A percentile compares a stretch with the other conserved stretches of the same genome.
Evolutionary conservation across 2,797 vertebrate genomes (phyloP).

Genomic region (Centroberyx gerrardi): DNA sequence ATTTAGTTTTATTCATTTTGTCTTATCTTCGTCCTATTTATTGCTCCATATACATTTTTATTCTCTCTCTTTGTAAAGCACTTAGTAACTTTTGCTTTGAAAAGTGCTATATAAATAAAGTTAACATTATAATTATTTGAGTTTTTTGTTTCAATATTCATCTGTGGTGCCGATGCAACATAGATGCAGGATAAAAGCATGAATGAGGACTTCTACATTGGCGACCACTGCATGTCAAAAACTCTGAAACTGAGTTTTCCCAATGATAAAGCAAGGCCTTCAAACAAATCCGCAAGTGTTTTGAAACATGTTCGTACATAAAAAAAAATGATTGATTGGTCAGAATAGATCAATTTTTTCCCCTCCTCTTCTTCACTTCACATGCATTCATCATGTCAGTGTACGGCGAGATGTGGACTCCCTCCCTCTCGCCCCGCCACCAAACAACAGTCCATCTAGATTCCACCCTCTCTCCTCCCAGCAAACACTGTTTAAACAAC

Average conservation of each 20-base stretch:
- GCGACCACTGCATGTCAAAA: not conserved
- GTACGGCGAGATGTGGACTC: slow-evolving; percentile 29
- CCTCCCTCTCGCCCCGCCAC: slow-evolving; percentile 39
- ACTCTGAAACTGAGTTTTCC: too few species aligned
- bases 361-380: slow-evolving; percentile 26
- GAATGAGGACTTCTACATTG: not conserved
- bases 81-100: too few species aligned
- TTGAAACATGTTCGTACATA: not conserved
- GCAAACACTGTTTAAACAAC: slow-evolving; percentile 85
- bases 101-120: too few species aligned
- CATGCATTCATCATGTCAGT: slow-evolving; percentile 44
- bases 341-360: slow-evolving; percentile 2
- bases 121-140: not conserved
- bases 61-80: too few species aligned
- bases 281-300: not conserved
- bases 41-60: too few species aligned
- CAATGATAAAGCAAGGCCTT: not conserved
- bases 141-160: not conserved
- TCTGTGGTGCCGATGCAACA: not conserved
- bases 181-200: not conserved
- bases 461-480: slow-evolving; percentile 71
- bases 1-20: too few species aligned
- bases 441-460: slow-evolving; percentile 71
- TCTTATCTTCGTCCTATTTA: too few species aligned
- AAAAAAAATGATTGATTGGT: slow-evolving; percentile 11